Conservation (phyloP, 2,113 vertebrate genomes). For the Mionectes macconnelli region DNA sequence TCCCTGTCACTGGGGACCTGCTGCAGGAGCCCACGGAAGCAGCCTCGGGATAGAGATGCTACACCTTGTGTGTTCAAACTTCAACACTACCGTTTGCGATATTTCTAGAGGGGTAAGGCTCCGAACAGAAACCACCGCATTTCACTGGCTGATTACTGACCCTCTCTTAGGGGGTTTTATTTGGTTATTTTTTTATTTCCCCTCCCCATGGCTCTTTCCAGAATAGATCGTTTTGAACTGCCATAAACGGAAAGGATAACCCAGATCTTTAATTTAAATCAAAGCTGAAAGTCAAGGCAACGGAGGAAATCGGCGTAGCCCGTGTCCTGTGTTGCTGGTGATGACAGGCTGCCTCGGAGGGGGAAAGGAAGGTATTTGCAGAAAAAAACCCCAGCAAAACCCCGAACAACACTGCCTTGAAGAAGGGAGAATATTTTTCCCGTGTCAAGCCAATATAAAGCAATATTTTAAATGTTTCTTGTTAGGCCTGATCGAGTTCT, state of each 20-base stretch:
- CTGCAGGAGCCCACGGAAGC: neutral
- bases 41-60: neutral
- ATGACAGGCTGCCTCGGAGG: neutral
- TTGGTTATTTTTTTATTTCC: accelerated
- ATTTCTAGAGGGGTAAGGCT: neutral
- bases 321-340: neutral
- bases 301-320: neutral
- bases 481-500: neutral
- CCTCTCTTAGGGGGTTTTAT: too few species aligned
- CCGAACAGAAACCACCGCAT: neutral
- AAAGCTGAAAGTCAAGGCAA: neutral
- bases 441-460: neutral
- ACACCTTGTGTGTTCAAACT: accelerated
- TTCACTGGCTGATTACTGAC: neutral
- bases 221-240: neutral
- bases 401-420: neutral
- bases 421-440: neutral
- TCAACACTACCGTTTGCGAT: neutral
- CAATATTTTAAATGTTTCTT: neutral
- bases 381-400: neutral
- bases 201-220: neutral
- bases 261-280: constrained; percentile 27
- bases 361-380: neutral
- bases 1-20: neutral
- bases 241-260: neutral